Conservation (phyloP, 2,113 vertebrate species). For the Tychaedon coryphoeus region DNA sequence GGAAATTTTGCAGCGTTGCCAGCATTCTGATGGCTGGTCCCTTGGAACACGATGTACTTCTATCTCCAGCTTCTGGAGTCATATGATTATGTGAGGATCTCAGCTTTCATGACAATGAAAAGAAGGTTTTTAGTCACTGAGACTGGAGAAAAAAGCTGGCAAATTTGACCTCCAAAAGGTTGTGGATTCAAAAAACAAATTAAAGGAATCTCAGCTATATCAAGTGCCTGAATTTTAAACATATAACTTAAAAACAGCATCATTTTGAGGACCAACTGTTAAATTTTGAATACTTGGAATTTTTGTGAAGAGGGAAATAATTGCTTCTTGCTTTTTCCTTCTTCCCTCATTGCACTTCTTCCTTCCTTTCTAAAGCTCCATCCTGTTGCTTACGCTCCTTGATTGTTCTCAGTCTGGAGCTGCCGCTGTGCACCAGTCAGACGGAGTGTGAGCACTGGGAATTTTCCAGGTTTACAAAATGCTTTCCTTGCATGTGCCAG, state of each 20-base stretch:
- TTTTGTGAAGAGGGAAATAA: neutral
- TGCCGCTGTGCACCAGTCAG: neutral
- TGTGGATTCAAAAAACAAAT: neutral
- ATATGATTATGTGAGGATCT: neutral
- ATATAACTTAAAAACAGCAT: neutral
- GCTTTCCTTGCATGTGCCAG: conserved; percentile 25
- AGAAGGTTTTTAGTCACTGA: neutral
- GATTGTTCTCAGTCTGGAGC: neutral
- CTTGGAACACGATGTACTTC: neutral
- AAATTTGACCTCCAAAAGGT: conserved; percentile 13
- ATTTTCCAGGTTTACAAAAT: conserved; percentile 51
- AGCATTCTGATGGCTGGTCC: neutral
- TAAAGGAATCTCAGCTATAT: neutral
- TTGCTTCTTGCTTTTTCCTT: neutral
- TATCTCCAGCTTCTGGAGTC: neutral
- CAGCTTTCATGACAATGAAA: conserved; percentile 14
- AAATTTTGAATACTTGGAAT: neutral
- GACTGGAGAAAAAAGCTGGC: neutral
- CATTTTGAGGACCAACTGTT: neutral
- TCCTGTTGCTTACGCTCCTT: neutral
- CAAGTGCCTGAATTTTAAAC: neutral
- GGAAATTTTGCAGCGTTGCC: neutral
- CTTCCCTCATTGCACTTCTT: neutral
- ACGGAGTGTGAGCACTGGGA: neutral
- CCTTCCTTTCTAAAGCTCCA: neutral